These are phyloP conservation scores for Tenthredo distinguenda DNA, from an alignment of 2,888 invertebrate species.

Conservation along the genomic window DNA sequence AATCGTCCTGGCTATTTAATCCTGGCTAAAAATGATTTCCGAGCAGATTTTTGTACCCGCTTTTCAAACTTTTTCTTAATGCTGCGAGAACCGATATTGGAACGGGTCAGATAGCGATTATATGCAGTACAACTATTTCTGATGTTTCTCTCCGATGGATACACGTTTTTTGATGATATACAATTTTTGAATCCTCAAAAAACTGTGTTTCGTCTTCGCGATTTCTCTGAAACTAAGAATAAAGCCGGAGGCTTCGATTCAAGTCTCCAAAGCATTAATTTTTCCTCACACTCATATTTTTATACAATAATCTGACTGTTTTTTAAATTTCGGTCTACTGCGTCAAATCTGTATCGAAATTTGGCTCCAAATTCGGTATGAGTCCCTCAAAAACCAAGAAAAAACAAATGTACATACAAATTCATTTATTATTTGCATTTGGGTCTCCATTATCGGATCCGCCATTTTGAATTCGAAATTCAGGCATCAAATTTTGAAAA, in stretches of 20 bases:
- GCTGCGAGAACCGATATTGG: background rate
- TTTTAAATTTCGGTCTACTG: no score
- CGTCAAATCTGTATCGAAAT: no score
- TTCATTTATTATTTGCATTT: no score
- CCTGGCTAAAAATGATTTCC: slow-evolving; percentile 56
- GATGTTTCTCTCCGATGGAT: background rate
- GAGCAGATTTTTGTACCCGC: background rate
- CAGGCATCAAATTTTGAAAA: no score
- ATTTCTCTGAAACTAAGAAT: background rate
- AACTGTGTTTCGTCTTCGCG: background rate
- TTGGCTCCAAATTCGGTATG: background rate
- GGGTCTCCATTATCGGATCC: no score
- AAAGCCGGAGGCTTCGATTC: background rate
- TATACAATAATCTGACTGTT: no score
- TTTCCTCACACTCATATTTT: no score
- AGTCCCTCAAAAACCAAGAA: background rate
- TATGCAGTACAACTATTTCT: background rate
- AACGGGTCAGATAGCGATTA: background rate
- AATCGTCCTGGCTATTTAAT: slow-evolving; percentile 73
- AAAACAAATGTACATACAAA: no score
- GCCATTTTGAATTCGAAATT: no score
- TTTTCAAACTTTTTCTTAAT: background rate
- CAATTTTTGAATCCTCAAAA: background rate
- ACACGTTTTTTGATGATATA: no score
- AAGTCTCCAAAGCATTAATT: no score